phyloP scores from a whole-genome alignment of 1,140 invertebrate genomes.

The Aphis craccivora region DNA sequence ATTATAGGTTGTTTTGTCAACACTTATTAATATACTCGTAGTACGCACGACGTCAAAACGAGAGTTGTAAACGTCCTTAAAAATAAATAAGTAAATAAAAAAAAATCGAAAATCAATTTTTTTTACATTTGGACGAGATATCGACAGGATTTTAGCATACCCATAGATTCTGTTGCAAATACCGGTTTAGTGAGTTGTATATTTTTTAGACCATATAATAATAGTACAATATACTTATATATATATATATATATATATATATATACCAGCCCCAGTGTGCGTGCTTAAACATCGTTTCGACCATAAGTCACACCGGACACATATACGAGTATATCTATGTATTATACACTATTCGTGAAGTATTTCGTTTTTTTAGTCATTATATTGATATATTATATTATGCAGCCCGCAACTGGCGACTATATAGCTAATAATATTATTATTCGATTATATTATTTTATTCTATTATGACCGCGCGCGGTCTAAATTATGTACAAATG shows the following conservation, averaged over 20 bases:
- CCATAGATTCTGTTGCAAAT: background rate
- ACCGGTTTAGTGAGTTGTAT: background rate
- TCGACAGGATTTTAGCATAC: background rate
- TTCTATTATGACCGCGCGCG: background rate
- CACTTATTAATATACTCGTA: background rate
- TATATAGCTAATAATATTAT: background rate
- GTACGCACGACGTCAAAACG: background rate
- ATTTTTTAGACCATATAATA: background rate
- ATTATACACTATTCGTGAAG: background rate
- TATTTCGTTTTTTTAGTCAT: background rate
- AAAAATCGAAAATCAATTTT: background rate
- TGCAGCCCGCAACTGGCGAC: background rate
- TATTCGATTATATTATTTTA: background rate
- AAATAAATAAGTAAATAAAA: background rate
- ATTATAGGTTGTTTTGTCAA: constrained; percentile 26
- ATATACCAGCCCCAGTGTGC: background rate
- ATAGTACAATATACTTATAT: no score
- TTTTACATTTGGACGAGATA: background rate
- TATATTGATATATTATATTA: no score
- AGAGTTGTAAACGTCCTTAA: background rate
- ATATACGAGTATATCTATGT: background rate
- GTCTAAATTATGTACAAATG: background rate
- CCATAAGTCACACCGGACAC: background rate
- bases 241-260: no score
- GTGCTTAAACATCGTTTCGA: background rate